Percentiles rank a stretch among this genome's conserved stretches.
These are phyloP conservation scores for Lithophane socia DNA, from an alignment of 2,888 invertebrate genomes.

Conservation along the genomic window DNA sequence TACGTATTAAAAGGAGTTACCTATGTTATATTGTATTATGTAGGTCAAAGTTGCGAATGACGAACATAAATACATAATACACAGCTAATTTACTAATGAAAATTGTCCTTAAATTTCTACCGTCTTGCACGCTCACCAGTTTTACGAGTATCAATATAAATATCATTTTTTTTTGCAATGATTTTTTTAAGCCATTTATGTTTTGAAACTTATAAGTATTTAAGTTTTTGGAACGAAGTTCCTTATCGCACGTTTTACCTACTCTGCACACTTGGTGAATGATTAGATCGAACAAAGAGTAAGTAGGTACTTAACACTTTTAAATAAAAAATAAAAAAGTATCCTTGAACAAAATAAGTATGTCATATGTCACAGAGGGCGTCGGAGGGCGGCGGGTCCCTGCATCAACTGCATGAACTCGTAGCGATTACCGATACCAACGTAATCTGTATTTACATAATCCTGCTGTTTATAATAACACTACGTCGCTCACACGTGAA, in stretches of 20 bases:
- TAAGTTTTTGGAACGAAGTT: not conserved
- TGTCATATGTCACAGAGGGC: not conserved
- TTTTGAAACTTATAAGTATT: not conserved
- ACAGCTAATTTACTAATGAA: not conserved
- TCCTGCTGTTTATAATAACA: constrained; percentile 40
- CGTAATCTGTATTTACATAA: constrained; percentile 50
- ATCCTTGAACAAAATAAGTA: not conserved
- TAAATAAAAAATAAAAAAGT: accelerated
- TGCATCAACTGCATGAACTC: constrained; percentile 11
- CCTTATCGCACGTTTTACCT: too few species aligned
- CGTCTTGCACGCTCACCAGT: not conserved
- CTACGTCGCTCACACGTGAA: constrained; percentile 34
- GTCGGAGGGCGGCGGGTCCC: constrained; percentile 19
- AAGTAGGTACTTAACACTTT: too few species aligned
- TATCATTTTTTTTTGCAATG: not conserved
- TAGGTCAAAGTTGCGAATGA: not conserved
- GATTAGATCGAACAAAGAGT: not conserved
- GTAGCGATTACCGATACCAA: not conserved
- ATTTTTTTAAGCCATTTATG: not conserved
- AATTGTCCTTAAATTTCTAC: not conserved
- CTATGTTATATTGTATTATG: not conserved
- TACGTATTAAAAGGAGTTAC: not conserved
- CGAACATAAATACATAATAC: too few species aligned
- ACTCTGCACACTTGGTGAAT: not conserved
- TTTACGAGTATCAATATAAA: not conserved